Conservation (phyloP, 64 coral and sea anemone genomes). For the Montipora foliosa region DNA sequence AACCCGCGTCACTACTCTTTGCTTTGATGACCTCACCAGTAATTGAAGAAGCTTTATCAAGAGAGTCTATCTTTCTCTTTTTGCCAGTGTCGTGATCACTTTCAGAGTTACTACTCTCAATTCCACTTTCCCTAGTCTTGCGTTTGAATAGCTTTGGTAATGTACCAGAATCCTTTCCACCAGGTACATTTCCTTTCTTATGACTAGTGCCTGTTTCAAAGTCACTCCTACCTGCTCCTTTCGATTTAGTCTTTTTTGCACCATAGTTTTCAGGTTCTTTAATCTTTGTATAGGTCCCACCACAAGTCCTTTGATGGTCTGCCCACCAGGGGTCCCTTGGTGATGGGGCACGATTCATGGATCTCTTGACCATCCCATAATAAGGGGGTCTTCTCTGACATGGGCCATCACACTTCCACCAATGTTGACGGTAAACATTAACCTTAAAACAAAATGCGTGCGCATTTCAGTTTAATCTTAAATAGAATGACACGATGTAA, state of each 20-base stretch:
- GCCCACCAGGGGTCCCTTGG: conserved; percentile 93
- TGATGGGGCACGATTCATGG: conserved; percentile 96
- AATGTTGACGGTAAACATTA: conserved; percentile 93
- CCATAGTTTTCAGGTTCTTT: conserved; percentile 98
- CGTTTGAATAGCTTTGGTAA: conserved; percentile 69
- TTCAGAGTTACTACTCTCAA: conserved; percentile 21
- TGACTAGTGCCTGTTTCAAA: background rate
- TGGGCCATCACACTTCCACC: conserved; percentile 97
- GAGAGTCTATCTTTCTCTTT: conserved; percentile 37
- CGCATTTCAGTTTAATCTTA: no score
- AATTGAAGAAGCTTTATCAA: conserved; percentile 10
- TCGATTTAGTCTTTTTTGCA: conserved; percentile 74
- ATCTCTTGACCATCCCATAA: conserved; percentile 90
- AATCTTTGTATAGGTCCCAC: conserved; percentile 90
- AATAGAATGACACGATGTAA: no score
- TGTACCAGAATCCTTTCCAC: conserved; percentile 48
- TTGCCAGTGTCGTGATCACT: conserved; percentile 46
- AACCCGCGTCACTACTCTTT: background rate
- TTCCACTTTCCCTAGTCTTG: conserved; percentile 53
- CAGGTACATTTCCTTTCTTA: conserved; percentile 10
- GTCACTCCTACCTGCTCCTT: conserved; percentile 16
- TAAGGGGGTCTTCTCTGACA: conserved; percentile 94
- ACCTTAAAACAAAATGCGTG: conserved; percentile 43
- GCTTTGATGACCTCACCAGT: background rate
- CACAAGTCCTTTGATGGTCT: conserved; percentile 91